Evolutionary conservation across 1,140 invertebrate species (phyloP).

Genomic region (Paraescarpia echinospica): DNA sequence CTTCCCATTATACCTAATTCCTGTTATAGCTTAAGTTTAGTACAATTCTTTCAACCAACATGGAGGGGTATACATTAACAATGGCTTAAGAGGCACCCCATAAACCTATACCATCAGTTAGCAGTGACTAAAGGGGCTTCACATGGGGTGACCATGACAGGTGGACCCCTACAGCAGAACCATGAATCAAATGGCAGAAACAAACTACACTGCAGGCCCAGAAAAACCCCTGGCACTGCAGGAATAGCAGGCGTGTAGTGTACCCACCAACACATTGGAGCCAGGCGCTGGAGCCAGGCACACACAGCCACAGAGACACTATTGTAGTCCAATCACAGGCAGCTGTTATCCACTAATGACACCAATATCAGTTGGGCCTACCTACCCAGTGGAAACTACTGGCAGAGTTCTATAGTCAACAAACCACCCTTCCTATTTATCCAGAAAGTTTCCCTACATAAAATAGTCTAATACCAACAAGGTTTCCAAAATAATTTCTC

Average conservation of each 20-base stretch:
- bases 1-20: too few relatives aligned
- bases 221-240: background rate
- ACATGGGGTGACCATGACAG: background rate
- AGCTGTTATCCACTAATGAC: conserved; percentile 5
- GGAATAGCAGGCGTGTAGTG: background rate
- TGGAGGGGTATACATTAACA: background rate
- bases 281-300: background rate
- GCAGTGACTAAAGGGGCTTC: background rate
- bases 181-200: background rate
- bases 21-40: too few relatives aligned
- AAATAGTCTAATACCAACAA: too few relatives aligned
- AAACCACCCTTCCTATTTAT: too few relatives aligned
- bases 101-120: too few relatives aligned
- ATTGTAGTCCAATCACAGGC: background rate
- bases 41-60: background rate
- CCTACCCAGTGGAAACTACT: background rate
- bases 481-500: too few relatives aligned
- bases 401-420: background rate
- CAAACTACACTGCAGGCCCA: background rate
- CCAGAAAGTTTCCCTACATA: too few relatives aligned
- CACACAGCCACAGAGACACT: background rate
- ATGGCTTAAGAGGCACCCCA: background rate
- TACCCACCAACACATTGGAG: background rate
- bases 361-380: background rate
- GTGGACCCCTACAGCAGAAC: background rate